Conservation (phyloP, 2,888 invertebrate genomes). For the Plagodis dolabraria region DNA sequence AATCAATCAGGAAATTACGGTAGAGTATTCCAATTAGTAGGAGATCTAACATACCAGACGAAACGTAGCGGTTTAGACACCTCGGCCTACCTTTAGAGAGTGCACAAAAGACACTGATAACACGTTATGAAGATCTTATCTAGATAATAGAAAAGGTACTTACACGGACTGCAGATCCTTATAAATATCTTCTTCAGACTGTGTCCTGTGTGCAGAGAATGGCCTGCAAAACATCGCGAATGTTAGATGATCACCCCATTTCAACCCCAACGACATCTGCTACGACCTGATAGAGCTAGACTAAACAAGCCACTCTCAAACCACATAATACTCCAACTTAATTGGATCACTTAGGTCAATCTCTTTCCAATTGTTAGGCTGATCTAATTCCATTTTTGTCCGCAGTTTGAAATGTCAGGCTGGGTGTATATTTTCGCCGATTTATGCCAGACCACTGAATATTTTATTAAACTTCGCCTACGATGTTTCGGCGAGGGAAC, state of each 20-base stretch:
- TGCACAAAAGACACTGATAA: too few species aligned
- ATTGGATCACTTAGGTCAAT: constrained; percentile 19
- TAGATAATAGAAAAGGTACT: constrained; percentile 69
- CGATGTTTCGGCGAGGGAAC: constrained; percentile 2
- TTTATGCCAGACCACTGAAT: constrained; percentile 18
- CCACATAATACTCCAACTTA: constrained; percentile 4
- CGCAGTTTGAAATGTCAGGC: constrained; percentile 13
- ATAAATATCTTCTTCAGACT: constrained; percentile 93
- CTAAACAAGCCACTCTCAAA: not conserved
- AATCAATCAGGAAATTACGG: too few species aligned
- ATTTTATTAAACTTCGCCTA: constrained; percentile 7
- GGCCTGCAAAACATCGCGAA: constrained; percentile 87
- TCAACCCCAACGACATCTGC: not conserved
- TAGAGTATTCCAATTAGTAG: too few species aligned
- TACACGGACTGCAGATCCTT: constrained; percentile 92
- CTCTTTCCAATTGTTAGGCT: constrained; percentile 13
- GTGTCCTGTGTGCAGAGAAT: constrained; percentile 91
- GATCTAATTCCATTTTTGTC: constrained; percentile 26
- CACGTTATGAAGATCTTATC: not conserved
- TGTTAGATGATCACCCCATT: constrained; percentile 2
- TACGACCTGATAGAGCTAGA: not conserved
- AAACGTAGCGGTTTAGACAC: too few species aligned
- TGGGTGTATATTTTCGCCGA: constrained; percentile 10
- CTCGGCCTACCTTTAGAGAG: too few species aligned
- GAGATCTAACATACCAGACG: too few species aligned